Evolutionary conservation across 2,888 invertebrate species (phyloP).

Genomic region (Mayetiola destructor): DNA sequence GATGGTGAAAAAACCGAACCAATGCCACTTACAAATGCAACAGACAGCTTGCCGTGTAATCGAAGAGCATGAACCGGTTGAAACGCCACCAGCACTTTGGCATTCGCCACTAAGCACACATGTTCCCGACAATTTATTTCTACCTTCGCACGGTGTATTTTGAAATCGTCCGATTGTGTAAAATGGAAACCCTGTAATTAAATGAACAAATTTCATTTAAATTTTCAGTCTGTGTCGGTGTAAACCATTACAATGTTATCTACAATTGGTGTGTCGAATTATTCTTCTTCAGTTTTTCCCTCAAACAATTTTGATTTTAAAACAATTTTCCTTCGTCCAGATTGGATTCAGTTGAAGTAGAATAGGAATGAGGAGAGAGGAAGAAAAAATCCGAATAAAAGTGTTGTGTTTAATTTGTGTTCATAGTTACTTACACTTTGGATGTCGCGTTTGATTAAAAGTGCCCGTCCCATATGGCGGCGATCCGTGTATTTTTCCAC

Average conservation of each 20-base stretch:
- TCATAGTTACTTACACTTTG: not conserved
- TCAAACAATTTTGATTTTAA: too few species aligned
- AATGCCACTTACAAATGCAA: conserved; percentile 55
- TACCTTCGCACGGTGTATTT: conserved; percentile 51
- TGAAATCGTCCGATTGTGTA: conserved; percentile 64
- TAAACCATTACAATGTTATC: not conserved
- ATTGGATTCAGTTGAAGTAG: too few species aligned
- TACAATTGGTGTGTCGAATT: too few species aligned
- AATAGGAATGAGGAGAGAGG: not conserved
- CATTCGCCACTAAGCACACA: conserved; percentile 68
- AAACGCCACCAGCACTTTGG: conserved; percentile 50
- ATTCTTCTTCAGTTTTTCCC: not conserved
- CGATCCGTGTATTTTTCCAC: not conserved
- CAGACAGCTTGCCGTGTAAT: conserved; percentile 55
- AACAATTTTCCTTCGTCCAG: too few species aligned
- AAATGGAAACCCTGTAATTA: conserved; percentile 45
- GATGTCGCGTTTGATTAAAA: conserved; percentile 6
- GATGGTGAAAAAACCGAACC: conserved; percentile 3
- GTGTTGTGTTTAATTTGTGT: not conserved
- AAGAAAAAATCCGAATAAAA: not conserved
- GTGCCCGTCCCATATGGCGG: too few species aligned
- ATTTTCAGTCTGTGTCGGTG: not conserved
- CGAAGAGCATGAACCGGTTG: conserved; percentile 58
- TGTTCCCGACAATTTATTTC: conserved; percentile 53
- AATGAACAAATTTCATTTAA: not conserved